Evolutionary conservation across 2,113 vertebrate genomes (phyloP).

Genomic region (Charina bottae): DNA sequence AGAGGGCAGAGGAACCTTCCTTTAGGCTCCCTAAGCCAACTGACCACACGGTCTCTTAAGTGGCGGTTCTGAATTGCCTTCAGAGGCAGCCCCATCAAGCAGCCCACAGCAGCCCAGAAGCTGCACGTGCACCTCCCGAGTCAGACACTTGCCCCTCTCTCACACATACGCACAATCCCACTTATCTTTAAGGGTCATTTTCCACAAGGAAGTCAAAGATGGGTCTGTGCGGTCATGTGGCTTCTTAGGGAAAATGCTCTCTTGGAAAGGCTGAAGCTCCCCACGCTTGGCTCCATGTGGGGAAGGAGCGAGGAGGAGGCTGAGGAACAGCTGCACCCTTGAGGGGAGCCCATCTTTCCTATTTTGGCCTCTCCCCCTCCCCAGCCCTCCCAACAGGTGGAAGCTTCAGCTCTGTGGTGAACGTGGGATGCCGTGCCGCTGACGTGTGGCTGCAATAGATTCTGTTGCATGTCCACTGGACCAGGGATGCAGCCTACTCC

Average conservation of each 20-base stretch:
- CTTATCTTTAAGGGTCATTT: background rate
- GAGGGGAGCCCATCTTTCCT: slow-evolving; percentile 57
- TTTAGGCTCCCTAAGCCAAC: background rate
- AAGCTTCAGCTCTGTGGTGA: slow-evolving; percentile 69
- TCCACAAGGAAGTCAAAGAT: background rate
- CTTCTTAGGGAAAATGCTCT: background rate
- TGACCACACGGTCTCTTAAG: background rate
- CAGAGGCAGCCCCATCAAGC: background rate
- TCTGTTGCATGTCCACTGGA: slow-evolving; percentile 79
- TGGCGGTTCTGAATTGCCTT: background rate
- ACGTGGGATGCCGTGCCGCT: slow-evolving; percentile 66
- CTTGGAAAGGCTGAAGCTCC: background rate
- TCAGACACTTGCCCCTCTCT: background rate
- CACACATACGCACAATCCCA: background rate
- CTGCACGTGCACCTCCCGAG: background rate
- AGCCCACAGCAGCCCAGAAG: background rate
- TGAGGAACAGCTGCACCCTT: slow-evolving; percentile 48
- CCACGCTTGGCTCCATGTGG: background rate
- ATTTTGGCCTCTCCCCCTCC: slow-evolving; percentile 53
- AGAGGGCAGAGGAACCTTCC: background rate
- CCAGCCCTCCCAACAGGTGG: slow-evolving; percentile 73
- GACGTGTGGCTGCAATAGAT: slow-evolving; percentile 78
- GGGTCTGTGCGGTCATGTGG: background rate
- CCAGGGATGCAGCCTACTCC: slow-evolving; percentile 76
- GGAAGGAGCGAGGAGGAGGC: slow-evolving; percentile 44